Base-by-base conservation (phyloP, 2,797 vertebrate genomes). In the Pseudopleuronectes americanus region DNA sequence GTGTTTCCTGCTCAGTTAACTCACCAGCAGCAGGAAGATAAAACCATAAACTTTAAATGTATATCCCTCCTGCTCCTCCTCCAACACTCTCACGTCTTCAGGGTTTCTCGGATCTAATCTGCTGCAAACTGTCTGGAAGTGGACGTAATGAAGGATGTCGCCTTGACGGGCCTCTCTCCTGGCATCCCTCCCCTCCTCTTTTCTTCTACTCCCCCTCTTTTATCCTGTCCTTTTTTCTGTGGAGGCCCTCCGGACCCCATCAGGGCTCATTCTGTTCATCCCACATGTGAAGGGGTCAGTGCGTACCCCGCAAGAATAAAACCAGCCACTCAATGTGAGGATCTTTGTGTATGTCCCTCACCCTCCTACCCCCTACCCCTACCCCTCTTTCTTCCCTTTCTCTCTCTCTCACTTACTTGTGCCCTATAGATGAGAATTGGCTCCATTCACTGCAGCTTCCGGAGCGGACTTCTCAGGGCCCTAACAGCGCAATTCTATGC, bases 271-370 rank as follows among this genome's bases (percentile, higher is more conserved):
- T 90, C 89, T 90, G 87, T 92, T 92, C 88, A 85, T 81, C 85
- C 85, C 84, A 80, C 83, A 89, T 89, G 88, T 86, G 89, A 90
- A 90, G 86, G 87, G 89, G 91, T 93, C 89, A 91, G 78, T 24
- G 80, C 73, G 57, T 84, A 86, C 81, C 84, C 84, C 76, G 80
- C 79, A 88, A 89, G 90, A 92, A 92, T 88, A 84, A 90, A 57
- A 88, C 85, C 85, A 88, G 72, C 77, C 81, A 75, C 88, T 93
- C 86, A 90, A 72, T 92, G 91, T 87, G 89, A 89, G 76, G 73
- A 91, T 89, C 85, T 87, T 92, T 90, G 86, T 92, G 82, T 63
- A 79, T 68, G 67, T 86, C 68, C 68, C 79, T 79, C 78, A 81
- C 41, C 80, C 86, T 79, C 79, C 68, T 56, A 43, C 70, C 64